Percentiles rank a stretch among this genome's conserved stretches.
Evolutionary conservation across 37 sponge, comb jelly and placozoan species (phyloP).

Genomic region (Beroe ovata): DNA sequence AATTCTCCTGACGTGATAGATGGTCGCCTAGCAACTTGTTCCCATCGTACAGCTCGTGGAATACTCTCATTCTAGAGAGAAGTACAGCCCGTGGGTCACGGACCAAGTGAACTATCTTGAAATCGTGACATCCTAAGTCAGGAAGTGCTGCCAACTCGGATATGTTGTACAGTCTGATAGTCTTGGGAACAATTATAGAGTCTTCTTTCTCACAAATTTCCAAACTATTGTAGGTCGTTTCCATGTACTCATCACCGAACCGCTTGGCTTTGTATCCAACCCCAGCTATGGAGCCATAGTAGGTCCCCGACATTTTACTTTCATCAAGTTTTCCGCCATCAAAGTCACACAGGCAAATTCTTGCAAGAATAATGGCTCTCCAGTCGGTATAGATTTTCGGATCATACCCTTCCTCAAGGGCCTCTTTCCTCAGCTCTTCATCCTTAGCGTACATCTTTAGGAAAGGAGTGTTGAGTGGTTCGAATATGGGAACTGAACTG

Average conservation of each 20-base stretch:
- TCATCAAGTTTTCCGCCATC: not conserved
- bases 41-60: constrained; percentile 52
- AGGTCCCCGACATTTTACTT: not conserved
- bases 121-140: constrained; percentile 40
- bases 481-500: not conserved
- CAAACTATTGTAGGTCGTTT: not conserved
- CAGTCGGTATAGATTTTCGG: not conserved
- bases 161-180: constrained; percentile 44
- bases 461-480: constrained; percentile 27
- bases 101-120: constrained; percentile 24
- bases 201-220: not conserved
- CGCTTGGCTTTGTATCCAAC: constrained; percentile 23
- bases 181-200: constrained; percentile 31
- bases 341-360: constrained; percentile 37
- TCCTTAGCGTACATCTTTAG: constrained; percentile 11
- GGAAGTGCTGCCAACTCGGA: not conserved
- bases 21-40: constrained; percentile 4
- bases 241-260: not conserved
- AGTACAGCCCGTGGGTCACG: constrained; percentile 39
- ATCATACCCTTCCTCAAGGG: not conserved
- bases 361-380: not conserved
- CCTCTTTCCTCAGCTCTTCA: not conserved
- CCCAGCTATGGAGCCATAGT: not conserved
- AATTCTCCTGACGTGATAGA: not conserved
- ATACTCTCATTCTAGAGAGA: not conserved